Percentiles rank a stretch among this genome's conserved stretches.
Evolutionary conservation across 37 sponge, comb jelly and placozoan species (phyloP).

Genomic region (Trichoplax adhaerens): DNA sequence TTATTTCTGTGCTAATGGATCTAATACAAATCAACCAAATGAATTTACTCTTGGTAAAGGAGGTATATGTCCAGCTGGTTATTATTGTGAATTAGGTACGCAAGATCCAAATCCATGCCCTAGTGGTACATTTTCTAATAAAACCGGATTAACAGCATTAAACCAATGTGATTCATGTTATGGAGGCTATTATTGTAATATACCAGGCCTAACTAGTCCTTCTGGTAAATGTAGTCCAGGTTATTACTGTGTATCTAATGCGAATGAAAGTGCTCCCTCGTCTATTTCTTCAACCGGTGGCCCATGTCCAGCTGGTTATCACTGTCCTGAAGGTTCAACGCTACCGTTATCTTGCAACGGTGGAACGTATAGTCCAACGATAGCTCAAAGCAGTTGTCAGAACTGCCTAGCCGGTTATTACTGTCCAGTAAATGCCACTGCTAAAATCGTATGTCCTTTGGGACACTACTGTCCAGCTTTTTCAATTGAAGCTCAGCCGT

Average conservation of each 20-base stretch:
- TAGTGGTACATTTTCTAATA: conserved; percentile 10
- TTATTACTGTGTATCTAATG: conserved; percentile 16
- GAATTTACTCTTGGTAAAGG: too few species aligned
- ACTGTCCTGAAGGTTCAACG: conserved; percentile 21
- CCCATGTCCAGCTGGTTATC: conserved; percentile 16
- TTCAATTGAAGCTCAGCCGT: conserved; percentile 5
- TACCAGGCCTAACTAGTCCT: conserved; percentile 5
- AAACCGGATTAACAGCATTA: neutral
- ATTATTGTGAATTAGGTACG: conserved; percentile 8
- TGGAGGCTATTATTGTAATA: conserved; percentile 16
- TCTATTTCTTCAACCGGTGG: conserved; percentile 7
- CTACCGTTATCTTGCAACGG: conserved; percentile 4
- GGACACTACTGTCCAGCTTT: conserved; percentile 24
- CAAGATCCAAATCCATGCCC: conserved; percentile 11
- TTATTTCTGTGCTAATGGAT: conserved; percentile 13
- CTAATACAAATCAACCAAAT: conserved; percentile 1
- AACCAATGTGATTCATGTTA: conserved; percentile 17
- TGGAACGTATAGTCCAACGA: conserved; percentile 3
- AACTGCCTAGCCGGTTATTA: conserved; percentile 17
- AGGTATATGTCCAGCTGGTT: conserved; percentile 3
- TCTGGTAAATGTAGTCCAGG: conserved; percentile 16
- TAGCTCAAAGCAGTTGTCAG: conserved; percentile 5
- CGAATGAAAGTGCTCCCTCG: conserved; percentile 9
- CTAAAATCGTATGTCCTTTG: conserved; percentile 12
- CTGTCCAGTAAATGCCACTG: conserved; percentile 21